Evolutionary conservation across 2,797 vertebrate genomes (phyloP), one percentile per base, ranked within the genome.

Genomic region (Tauraco hartlaubi): DNA sequence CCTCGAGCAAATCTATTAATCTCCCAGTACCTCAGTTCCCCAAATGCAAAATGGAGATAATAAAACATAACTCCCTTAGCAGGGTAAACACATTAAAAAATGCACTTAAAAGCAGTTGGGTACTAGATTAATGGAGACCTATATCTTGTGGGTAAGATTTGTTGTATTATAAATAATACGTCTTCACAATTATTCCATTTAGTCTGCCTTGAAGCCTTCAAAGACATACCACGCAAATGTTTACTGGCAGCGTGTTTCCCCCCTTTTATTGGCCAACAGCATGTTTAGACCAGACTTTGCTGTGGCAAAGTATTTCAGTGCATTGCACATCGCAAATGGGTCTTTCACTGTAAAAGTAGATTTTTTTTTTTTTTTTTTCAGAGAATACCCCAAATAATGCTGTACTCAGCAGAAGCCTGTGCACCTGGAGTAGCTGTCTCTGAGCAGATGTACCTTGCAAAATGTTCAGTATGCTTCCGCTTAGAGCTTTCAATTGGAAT

Each of bases 141-240:
- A 93, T 97, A 96, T 97, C 94, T 96, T 96, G 96, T 96, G 94
- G 94, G 95, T 90, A 96, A 97, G 94, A 96, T 90, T 93, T 94
- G 96, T 95, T 97, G 91, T 96, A 95, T 97, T 95, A 97, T 96
- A 96, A 95, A 96, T 95, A 96, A 95, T 96, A 93, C 46, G 26
- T 95, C 91, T 95, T 97, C 93, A 96, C 95, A 96, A 96, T 96
- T 97, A 95, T 95, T 95, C 94, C 95, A 96, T 96, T 97, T 96
- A 94, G 92, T 93, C 92, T 96, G 96, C 96, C 96, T 96, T 96
- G 96, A 97, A 96, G 96, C 95, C 95, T 95, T 97, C 96, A 96
- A 96, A 96, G 96, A 97, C 95, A 97, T 96, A 97, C 95, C 96
- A 96, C 94, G 88, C 95, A 96, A 96, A 96, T 97, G 96, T 97